These are phyloP conservation scores for Bombus huntii DNA, from an alignment of 1,140 invertebrate genomes.

Conservation along the genomic window DNA sequence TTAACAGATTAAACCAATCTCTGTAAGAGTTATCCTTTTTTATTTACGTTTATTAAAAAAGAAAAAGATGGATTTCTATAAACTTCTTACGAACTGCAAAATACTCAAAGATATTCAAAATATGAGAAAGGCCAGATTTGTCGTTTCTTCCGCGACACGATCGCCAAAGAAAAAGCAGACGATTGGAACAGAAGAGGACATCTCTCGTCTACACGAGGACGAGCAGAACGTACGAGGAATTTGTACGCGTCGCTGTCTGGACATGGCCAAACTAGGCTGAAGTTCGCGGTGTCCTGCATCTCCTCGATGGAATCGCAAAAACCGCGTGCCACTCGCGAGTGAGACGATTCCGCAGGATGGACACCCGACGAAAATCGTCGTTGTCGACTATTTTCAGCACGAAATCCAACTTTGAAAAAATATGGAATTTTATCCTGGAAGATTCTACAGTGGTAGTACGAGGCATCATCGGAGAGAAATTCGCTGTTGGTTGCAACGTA, in stretches of 20 bases:
- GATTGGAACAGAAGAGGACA: not conserved
- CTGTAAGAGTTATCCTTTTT: no score
- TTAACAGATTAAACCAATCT: no score
- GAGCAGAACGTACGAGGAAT: constrained; percentile 48
- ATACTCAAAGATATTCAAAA: not conserved
- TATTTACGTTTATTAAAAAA: no score
- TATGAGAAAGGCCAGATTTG: not conserved
- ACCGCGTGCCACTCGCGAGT: constrained; percentile 50
- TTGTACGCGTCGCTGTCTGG: constrained; percentile 61
- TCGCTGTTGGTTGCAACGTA: not conserved
- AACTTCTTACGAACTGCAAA: not conserved
- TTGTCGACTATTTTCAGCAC: not conserved
- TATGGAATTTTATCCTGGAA: not conserved
- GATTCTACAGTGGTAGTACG: not conserved
- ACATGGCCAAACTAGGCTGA: constrained; percentile 71
- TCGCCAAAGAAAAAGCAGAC: constrained; percentile 5
- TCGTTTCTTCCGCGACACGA: not conserved
- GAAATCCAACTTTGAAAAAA: not conserved
- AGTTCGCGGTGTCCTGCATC: constrained; percentile 64
- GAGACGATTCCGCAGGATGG: constrained; percentile 40
- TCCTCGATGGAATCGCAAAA: constrained; percentile 59
- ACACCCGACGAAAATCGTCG: not conserved
- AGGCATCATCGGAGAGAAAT: not conserved
- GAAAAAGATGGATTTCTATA: no score
- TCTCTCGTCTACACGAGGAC: not conserved